Evolutionary conservation across 2,888 invertebrate genomes (phyloP).

Genomic region (Rhopalosiphum nymphaeae): DNA sequence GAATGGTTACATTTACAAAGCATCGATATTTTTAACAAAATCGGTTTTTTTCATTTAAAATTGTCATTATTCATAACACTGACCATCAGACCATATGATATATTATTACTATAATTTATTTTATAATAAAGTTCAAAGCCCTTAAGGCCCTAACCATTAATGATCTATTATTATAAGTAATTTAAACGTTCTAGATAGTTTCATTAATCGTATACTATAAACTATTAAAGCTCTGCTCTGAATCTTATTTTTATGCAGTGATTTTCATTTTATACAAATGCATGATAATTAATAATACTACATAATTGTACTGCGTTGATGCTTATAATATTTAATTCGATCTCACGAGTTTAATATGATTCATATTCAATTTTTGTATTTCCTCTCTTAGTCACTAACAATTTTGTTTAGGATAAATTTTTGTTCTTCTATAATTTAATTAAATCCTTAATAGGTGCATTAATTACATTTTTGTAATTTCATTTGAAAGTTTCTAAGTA

Average conservation of each 20-base stretch:
- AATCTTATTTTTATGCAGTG: background rate
- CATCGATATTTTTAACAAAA: background rate
- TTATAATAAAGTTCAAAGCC: background rate
- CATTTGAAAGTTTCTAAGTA: background rate
- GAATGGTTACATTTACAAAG: background rate
- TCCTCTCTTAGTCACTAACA: background rate
- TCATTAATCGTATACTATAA: background rate
- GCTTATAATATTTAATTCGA: background rate
- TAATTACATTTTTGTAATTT: background rate
- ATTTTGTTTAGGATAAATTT: background rate
- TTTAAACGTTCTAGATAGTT: background rate
- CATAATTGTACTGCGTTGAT: background rate
- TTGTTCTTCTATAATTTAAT: background rate
- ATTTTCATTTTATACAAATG: background rate
- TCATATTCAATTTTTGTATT: background rate
- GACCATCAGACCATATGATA: background rate
- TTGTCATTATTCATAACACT: background rate
- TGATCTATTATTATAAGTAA: background rate
- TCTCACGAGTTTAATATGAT: background rate
- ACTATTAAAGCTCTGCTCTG: background rate
- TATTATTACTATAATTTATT: background rate
- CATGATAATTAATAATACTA: background rate
- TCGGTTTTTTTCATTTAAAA: background rate
- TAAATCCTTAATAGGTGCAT: background rate
- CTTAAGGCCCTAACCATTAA: background rate